phyloP scores from a whole-genome alignment of 2,888 invertebrate species.

The Dynastes tityus region DNA sequence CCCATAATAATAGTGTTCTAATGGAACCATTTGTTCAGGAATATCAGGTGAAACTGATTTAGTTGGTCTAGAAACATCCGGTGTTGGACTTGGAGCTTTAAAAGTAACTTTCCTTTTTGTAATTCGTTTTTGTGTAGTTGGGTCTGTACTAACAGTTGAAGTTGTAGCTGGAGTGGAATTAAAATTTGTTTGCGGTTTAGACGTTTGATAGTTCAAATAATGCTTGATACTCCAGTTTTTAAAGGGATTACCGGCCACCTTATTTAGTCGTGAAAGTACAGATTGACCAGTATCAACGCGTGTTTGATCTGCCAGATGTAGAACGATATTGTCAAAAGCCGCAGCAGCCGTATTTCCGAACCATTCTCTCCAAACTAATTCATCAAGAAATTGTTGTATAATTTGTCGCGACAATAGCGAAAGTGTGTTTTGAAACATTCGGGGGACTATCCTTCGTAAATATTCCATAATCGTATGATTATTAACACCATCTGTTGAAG shows the following conservation, averaged over 20 bases:
- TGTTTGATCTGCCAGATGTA: constrained; percentile 87
- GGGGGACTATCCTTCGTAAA: constrained; percentile 86
- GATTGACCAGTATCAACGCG: constrained; percentile 77
- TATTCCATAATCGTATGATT: constrained; percentile 85
- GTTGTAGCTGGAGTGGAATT: constrained; percentile 54
- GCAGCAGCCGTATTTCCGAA: constrained; percentile 84
- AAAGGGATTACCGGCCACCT: constrained; percentile 80
- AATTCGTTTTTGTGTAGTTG: constrained; percentile 49
- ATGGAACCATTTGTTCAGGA: constrained; percentile 71
- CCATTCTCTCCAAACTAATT: constrained; percentile 90
- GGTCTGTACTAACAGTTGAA: constrained; percentile 54
- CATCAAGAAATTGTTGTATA: constrained; percentile 93
- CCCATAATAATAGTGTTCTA: constrained; percentile 80
- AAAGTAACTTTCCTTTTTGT: constrained; percentile 59
- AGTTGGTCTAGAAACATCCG: constrained; percentile 66
- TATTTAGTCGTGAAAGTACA: constrained; percentile 77
- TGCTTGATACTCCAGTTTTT: constrained; percentile 74
- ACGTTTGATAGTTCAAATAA: constrained; percentile 40
- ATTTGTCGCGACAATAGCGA: constrained; percentile 87
- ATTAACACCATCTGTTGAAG: constrained; percentile 70
- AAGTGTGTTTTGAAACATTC: constrained; percentile 92
- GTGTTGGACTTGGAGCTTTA: constrained; percentile 57
- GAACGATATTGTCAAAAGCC: constrained; percentile 86
- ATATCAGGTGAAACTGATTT: constrained; percentile 68
- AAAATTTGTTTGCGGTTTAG: constrained; percentile 46